phyloP scores from a whole-genome alignment of 2,113 vertebrate species.

The Psephotus haematonotus region DNA sequence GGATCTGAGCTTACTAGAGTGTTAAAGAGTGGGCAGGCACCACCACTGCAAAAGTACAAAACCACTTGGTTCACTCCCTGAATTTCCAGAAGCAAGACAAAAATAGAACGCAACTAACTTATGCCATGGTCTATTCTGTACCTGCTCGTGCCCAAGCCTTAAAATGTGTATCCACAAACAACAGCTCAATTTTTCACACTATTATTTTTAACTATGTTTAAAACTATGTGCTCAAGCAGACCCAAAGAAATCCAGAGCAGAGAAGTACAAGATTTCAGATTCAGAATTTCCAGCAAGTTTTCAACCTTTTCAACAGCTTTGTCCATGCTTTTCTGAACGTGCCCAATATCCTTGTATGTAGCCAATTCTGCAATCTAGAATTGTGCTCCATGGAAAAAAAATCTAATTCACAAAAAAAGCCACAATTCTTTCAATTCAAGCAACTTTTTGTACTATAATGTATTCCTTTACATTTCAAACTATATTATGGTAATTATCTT shows the following conservation, averaged over 20 bases:
- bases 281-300: background rate
- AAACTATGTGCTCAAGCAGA: background rate
- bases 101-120: background rate
- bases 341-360: fast-evolving
- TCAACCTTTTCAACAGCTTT: background rate
- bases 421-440: background rate
- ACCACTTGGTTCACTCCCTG: background rate
- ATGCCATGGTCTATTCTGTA: background rate
- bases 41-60: background rate
- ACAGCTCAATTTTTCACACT: background rate
- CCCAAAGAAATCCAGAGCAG: background rate
- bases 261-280: background rate
- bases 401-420: background rate
- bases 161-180: background rate
- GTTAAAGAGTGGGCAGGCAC: background rate
- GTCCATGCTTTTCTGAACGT: background rate
- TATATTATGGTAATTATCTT: background rate
- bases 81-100: background rate
- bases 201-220: background rate
- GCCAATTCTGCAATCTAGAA: background rate
- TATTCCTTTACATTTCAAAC: background rate
- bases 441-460: background rate
- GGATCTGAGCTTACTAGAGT: background rate
- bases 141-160: background rate
- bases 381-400: fast-evolving